Evolutionary conservation across 2,888 invertebrate species (phyloP).

Genomic region (Julus scanicus): DNA sequence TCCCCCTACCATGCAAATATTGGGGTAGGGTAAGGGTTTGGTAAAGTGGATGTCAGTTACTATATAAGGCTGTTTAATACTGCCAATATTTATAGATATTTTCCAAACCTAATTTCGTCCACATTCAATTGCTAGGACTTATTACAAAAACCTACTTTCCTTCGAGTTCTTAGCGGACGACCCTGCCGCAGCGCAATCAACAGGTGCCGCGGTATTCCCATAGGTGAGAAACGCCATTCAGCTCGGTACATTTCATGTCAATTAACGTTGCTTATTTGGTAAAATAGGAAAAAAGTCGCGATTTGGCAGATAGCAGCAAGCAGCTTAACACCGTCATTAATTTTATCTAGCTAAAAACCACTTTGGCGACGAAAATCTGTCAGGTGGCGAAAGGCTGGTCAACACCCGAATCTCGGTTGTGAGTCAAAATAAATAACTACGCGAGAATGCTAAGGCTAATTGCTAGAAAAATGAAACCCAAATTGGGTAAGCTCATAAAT

Average conservation of each 20-base stretch:
- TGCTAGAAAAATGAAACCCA: neutral
- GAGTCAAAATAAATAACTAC: neutral
- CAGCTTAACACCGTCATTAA: neutral
- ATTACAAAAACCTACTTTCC: too few species aligned
- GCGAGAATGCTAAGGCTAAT: neutral
- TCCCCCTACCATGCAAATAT: too few species aligned
- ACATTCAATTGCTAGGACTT: too few species aligned
- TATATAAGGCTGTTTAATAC: too few species aligned
- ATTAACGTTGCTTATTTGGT: neutral
- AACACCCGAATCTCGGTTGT: neutral
- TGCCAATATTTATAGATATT: too few species aligned
- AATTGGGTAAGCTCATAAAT: conserved; percentile 22
- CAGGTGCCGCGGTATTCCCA: neutral
- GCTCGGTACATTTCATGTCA: neutral
- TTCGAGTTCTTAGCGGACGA: neutral
- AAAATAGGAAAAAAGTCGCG: neutral
- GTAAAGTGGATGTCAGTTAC: too few species aligned
- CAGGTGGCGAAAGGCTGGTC: neutral
- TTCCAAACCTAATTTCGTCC: too few species aligned
- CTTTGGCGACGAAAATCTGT: neutral
- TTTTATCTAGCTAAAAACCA: neutral
- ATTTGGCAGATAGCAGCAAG: conserved; percentile 3
- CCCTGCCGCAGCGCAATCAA: neutral
- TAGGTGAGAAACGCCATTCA: neutral
- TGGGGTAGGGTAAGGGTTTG: too few species aligned